Evolutionary conservation across 2,113 vertebrate species (phyloP).

Genomic region (Electrona antarctica): DNA sequence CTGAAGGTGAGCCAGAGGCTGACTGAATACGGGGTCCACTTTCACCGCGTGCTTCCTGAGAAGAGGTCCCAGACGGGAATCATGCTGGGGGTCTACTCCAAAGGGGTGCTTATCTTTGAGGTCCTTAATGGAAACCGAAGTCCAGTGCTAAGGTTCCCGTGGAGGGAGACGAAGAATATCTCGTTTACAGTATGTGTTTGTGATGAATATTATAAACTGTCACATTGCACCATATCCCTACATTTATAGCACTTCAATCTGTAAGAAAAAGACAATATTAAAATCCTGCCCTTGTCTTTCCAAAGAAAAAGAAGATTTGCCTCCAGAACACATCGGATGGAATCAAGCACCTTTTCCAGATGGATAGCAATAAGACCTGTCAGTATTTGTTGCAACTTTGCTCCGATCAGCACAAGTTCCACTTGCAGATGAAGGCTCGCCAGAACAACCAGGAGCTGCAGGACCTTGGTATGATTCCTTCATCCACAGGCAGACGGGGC

Average conservation of each 20-base stretch:
- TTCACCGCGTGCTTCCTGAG: conserved; percentile 93
- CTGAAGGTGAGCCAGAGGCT: conserved; percentile 90
- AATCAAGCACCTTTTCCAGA: conserved; percentile 96
- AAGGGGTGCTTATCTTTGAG: conserved; percentile 93
- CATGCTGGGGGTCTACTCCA: conserved; percentile 90
- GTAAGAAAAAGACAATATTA: not conserved
- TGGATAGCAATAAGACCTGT: conserved; percentile 92
- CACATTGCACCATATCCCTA: too few species aligned
- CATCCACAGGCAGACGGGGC: too few species aligned
- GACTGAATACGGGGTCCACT: conserved; percentile 93
- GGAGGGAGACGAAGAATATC: conserved; percentile 98
- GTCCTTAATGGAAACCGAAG: conserved; percentile 90
- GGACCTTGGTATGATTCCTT: conserved; percentile 86
- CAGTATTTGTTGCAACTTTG: conserved; percentile 94
- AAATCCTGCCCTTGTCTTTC: conserved; percentile 12
- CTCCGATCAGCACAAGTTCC: conserved; percentile 95
- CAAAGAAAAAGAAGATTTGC: conserved; percentile 97
- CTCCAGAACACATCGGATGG: conserved; percentile 95
- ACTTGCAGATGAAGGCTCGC: conserved; percentile 91
- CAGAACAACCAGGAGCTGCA: conserved; percentile 93
- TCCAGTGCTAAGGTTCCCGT: conserved; percentile 91
- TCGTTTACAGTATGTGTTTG: conserved; percentile 87
- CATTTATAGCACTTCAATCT: too few species aligned
- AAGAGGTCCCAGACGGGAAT: conserved; percentile 95
- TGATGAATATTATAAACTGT: not conserved